Conservation (phyloP, 2,888 invertebrate species). For the Penaeus monodon region DNA sequence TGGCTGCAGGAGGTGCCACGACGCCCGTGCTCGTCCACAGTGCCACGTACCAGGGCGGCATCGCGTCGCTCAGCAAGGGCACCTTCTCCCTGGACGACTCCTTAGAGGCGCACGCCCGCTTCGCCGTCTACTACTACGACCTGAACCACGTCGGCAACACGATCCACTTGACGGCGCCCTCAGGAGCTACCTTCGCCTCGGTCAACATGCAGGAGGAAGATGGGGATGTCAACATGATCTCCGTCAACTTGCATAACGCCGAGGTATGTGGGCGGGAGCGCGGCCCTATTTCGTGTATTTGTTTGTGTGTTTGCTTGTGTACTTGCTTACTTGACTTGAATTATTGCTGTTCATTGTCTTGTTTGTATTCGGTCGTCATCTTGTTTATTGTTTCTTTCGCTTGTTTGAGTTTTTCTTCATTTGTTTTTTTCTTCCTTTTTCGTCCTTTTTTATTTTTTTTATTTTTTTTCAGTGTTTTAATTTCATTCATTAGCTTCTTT, state of each 20-base stretch:
- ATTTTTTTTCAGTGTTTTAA: too few species aligned
- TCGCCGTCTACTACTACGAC: constrained; percentile 66
- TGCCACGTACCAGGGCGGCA: constrained; percentile 61
- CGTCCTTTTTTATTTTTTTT: too few species aligned
- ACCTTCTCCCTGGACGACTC: constrained; percentile 74
- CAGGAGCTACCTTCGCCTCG: constrained; percentile 62
- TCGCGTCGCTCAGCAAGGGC: constrained; percentile 68
- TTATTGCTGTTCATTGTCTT: too few species aligned
- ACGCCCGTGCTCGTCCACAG: constrained; percentile 61
- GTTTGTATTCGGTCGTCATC: too few species aligned
- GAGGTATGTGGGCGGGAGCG: constrained; percentile 37
- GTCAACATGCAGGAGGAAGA: constrained; percentile 65
- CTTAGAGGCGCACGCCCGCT: constrained; percentile 68
- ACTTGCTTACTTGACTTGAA: not conserved
- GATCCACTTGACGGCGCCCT: constrained; percentile 63
- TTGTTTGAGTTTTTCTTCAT: too few species aligned
- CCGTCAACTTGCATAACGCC: constrained; percentile 61
- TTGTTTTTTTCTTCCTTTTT: too few species aligned
- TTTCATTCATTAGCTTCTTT: too few species aligned
- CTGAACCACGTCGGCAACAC: constrained; percentile 66
- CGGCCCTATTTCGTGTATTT: not conserved
- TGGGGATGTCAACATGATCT: constrained; percentile 65
- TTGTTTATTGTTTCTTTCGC: too few species aligned
- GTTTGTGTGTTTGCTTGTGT: not conserved
- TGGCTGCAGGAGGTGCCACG: constrained; percentile 56